These are phyloP conservation scores for Andrena haemorrhoa DNA, from an alignment of 2,888 invertebrate species.

Conservation along the genomic window DNA sequence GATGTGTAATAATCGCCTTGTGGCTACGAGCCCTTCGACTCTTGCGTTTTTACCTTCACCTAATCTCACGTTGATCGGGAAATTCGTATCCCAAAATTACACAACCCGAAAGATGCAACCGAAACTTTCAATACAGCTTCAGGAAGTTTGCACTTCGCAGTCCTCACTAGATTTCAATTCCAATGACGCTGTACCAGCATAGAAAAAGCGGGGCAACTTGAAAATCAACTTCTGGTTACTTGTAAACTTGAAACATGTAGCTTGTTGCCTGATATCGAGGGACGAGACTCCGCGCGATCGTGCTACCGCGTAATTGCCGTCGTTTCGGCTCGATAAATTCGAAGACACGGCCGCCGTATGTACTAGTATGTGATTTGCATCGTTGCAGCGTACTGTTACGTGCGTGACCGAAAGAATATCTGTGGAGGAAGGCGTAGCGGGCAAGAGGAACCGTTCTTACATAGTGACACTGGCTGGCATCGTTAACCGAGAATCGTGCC, in stretches of 20 bases:
- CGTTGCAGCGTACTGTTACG: not conserved
- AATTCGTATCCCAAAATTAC: too few relatives aligned
- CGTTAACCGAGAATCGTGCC: constrained; percentile 44
- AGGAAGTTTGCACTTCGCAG: too few relatives aligned
- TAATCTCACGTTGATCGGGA: too few relatives aligned
- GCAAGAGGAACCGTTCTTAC: not conserved
- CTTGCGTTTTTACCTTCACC: too few relatives aligned
- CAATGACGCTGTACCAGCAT: not conserved
- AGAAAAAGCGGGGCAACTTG: not conserved
- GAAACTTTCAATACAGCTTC: too few relatives aligned
- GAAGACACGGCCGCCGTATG: not conserved
- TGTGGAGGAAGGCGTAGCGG: constrained; percentile 6
- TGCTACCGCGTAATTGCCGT: not conserved
- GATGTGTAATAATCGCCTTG: too few relatives aligned
- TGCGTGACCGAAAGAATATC: constrained; percentile 30
- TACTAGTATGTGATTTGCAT: not conserved
- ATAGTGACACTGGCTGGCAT: constrained; percentile 24
- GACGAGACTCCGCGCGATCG: not conserved
- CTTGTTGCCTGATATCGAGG: not conserved
- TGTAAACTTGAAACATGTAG: not conserved
- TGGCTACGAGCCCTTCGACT: too few relatives aligned
- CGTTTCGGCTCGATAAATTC: not conserved
- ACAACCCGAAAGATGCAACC: too few relatives aligned
- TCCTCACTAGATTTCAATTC: not conserved
- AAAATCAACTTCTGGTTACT: not conserved